Evolutionary conservation across 2,797 vertebrate species (phyloP).

Genomic region (Sebastes hubbsi): DNA sequence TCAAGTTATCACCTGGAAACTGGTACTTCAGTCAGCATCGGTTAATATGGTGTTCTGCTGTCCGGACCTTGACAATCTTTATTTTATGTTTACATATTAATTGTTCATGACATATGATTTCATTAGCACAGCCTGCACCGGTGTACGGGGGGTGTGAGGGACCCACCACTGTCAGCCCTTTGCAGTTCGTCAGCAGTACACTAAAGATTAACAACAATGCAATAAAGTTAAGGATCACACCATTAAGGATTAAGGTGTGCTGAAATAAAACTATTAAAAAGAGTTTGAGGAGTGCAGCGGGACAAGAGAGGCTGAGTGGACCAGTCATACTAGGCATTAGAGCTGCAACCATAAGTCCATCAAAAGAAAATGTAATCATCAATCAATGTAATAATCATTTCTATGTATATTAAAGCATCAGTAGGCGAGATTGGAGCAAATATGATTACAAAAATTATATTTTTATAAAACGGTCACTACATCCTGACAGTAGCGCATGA

Average conservation of each 20-base stretch:
- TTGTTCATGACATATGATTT: not conserved
- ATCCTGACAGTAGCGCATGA: too few relatives aligned
- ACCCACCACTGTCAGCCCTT: not conserved
- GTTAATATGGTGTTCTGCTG: constrained; percentile 21
- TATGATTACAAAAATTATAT: too few relatives aligned
- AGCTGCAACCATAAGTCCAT: not conserved
- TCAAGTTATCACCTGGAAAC: constrained; percentile 42
- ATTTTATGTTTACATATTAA: not conserved
- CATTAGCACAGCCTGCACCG: not conserved
- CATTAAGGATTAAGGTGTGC: not conserved
- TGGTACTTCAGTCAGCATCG: constrained; percentile 28
- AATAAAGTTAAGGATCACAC: not conserved
- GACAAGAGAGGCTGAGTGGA: not conserved
- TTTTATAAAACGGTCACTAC: too few relatives aligned
- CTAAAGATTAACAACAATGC: not conserved
- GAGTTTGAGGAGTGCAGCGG: not conserved
- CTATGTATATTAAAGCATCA: too few relatives aligned
- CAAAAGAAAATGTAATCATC: not conserved
- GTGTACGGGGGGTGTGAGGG: not conserved
- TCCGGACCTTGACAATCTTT: constrained; percentile 1
- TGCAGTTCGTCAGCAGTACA: not conserved
- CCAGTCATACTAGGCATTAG: not conserved
- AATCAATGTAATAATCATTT: not conserved
- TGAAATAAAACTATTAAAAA: not conserved
- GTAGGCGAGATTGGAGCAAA: too few relatives aligned